A percentile compares a stretch with the other conserved stretches of the same genome.
Conservation (phyloP, 1,140 invertebrate species). For the Nomia melanderi region DNA sequence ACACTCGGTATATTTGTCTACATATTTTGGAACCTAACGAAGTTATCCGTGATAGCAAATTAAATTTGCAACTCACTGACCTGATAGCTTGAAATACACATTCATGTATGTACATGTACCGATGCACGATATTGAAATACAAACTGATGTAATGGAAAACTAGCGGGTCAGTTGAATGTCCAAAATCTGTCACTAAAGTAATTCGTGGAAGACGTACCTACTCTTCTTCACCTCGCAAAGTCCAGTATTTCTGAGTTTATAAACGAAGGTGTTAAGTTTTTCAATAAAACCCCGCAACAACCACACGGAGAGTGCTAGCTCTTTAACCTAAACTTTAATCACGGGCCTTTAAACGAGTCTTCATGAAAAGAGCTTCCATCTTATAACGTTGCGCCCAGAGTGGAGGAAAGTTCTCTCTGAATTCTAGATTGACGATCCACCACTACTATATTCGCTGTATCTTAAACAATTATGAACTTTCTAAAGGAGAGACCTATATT, state of each 20-base stretch:
- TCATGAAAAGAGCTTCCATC: neutral
- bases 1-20: no score
- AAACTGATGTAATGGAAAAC: slow-evolving; percentile 1
- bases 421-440: neutral
- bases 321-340: neutral
- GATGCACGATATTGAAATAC: neutral
- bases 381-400: neutral
- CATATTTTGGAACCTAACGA: neutral
- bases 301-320: neutral
- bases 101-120: no score
- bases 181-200: neutral
- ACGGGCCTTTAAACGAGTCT: neutral
- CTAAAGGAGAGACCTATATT: neutral
- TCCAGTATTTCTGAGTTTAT: neutral
- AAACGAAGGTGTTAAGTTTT: neutral
- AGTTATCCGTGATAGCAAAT: neutral
- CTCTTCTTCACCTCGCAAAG: neutral
- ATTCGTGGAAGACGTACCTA: neutral
- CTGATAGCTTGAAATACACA: neutral
- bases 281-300: neutral
- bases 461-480: neutral
- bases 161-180: neutral
- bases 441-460: neutral
- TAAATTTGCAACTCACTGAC: neutral
- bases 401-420: neutral